A percentile compares a stretch with the other conserved stretches of the same genome.
These are phyloP conservation scores for Glossophaga mutica DNA, from an alignment of 2,797 vertebrate genomes.

Conservation along the genomic window DNA sequence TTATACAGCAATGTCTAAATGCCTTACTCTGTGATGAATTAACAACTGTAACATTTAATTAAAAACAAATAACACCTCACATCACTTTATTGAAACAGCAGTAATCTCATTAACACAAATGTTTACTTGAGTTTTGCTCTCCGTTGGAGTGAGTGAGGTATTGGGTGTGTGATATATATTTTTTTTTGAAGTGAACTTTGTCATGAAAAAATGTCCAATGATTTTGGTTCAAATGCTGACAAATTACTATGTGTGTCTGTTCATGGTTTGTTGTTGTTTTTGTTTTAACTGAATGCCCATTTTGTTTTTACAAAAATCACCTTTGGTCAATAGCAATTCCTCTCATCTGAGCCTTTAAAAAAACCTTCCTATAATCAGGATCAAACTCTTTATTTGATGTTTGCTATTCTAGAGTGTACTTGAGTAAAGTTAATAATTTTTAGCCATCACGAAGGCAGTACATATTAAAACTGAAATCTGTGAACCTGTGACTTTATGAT, in stretches of 20 bases:
- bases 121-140: neutral
- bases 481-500: neutral
- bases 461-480: neutral
- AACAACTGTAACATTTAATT: neutral
- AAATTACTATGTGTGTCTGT: neutral
- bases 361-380: neutral
- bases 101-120: neutral
- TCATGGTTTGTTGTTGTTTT: neutral
- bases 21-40: neutral
- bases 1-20: neutral
- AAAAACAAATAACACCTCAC: neutral
- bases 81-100: neutral
- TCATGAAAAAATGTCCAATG: neutral
- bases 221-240: neutral
- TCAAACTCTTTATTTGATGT: neutral
- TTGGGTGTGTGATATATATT: neutral
- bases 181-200: neutral
- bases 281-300: neutral
- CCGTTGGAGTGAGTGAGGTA: neutral
- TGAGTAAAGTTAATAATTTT: slow-evolving; percentile 9
- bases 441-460: neutral
- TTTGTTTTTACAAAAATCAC: neutral
- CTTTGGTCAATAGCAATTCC: neutral
- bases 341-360: neutral
- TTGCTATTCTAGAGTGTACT: neutral